phyloP scores from a whole-genome alignment of 2,113 vertebrate species.

The Ia io region DNA sequence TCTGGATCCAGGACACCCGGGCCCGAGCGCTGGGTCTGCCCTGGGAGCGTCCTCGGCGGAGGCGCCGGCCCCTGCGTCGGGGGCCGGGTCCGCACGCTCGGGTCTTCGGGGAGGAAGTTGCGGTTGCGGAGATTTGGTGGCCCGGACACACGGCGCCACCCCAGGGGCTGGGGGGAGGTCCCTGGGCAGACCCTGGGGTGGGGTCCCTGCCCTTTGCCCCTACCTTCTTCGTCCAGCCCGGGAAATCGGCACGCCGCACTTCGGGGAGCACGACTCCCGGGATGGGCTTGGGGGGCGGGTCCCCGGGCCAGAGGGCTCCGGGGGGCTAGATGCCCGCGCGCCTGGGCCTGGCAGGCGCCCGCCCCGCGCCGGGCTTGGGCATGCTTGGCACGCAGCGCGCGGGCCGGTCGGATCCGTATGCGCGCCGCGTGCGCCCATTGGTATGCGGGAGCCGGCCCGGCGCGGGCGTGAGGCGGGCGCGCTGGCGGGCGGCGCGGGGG shows the following conservation, averaged over 20 bases:
- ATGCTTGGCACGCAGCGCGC: constrained; percentile 75
- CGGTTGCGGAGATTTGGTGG: neutral
- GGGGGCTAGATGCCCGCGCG: neutral
- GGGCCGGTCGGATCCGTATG: constrained; percentile 74
- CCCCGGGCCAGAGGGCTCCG: neutral
- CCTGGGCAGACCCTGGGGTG: neutral
- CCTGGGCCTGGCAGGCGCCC: constrained; percentile 16
- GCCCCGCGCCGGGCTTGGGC: constrained; percentile 59
- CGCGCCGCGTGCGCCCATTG: constrained; percentile 77
- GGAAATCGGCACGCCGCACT: neutral
- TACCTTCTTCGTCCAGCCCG: neutral
- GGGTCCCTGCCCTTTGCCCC: neutral
- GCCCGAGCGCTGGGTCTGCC: neutral
- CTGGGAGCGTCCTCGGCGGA: neutral
- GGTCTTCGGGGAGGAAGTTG: constrained; percentile 41
- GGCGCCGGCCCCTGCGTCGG: neutral
- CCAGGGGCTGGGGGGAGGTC: neutral
- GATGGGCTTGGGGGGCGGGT: neutral
- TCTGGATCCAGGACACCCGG: neutral
- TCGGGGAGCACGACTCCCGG: neutral
- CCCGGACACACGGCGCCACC: neutral
- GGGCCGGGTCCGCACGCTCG: neutral
- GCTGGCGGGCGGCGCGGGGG: constrained; percentile 66
- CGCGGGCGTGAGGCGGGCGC: constrained; percentile 69
- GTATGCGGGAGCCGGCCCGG: constrained; percentile 76